These are phyloP conservation scores for Ptychodera flava DNA, from an alignment of 35 echinoderm and acorn worm genomes.

Conservation along the genomic window DNA sequence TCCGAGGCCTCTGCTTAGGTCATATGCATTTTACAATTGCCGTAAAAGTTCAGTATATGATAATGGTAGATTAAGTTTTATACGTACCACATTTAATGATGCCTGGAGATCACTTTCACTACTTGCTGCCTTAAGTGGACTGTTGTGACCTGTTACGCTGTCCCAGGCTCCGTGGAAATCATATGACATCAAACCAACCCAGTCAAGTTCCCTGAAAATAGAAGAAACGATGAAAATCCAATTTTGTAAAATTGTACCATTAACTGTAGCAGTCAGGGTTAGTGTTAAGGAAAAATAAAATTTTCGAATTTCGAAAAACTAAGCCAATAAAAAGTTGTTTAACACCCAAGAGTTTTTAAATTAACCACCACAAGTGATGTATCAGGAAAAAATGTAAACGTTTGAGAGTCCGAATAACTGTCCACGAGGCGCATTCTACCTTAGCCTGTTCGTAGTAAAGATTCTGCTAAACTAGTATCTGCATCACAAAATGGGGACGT, in stretches of 20 bases:
- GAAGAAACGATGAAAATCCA: not conserved
- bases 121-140: slow-evolving; percentile 3
- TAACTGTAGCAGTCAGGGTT: not conserved
- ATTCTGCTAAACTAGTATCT: not conserved
- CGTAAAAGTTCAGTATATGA: not conserved
- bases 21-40: too few relatives aligned
- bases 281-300: not conserved
- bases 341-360: too few relatives aligned
- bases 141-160: not conserved
- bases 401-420: too few relatives aligned
- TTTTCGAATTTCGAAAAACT: too few relatives aligned
- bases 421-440: too few relatives aligned
- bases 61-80: not conserved
- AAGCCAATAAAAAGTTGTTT: too few relatives aligned
- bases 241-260: not conserved
- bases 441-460: not conserved
- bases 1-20: too few relatives aligned
- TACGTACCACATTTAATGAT: slow-evolving; percentile 26
- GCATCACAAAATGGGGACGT: not conserved
- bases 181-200: slow-evolving; percentile 3
- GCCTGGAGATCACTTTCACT: not conserved
- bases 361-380: too few relatives aligned
- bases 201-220: not conserved
- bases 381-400: too few relatives aligned
- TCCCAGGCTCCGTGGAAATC: slow-evolving; percentile 1